Evolutionary conservation across 2,888 invertebrate species (phyloP).

Genomic region (Hypomecis punctinalis): DNA sequence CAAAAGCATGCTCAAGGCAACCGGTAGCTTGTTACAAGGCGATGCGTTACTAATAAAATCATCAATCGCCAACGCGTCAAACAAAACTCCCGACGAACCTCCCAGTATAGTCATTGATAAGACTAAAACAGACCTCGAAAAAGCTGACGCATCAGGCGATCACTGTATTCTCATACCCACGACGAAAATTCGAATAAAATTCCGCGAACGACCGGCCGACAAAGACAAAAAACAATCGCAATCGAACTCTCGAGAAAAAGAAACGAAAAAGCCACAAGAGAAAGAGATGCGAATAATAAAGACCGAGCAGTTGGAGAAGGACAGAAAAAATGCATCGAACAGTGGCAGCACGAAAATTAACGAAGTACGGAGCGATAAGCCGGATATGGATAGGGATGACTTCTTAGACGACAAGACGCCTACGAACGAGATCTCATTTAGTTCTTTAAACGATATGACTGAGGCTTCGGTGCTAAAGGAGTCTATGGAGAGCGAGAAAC

Average conservation of each 20-base stretch:
- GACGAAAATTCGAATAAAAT: slow-evolving; percentile 67
- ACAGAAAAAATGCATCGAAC: slow-evolving; percentile 74
- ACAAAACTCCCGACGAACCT: slow-evolving; percentile 68
- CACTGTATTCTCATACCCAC: slow-evolving; percentile 45
- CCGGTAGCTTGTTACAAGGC: slow-evolving; percentile 74
- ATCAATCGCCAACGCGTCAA: slow-evolving; percentile 63
- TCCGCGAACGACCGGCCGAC: slow-evolving; percentile 67
- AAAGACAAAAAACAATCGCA: slow-evolving; percentile 49
- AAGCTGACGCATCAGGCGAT: slow-evolving; percentile 26
- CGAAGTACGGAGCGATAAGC: slow-evolving; percentile 62
- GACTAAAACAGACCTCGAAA: slow-evolving; percentile 44
- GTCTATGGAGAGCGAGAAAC: slow-evolving; percentile 80
- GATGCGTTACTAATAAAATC: slow-evolving; percentile 78
- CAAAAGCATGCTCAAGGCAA: slow-evolving; percentile 78
- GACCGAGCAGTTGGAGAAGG: slow-evolving; percentile 39
- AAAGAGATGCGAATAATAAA: slow-evolving; percentile 19
- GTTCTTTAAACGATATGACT: slow-evolving; percentile 80
- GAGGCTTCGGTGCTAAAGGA: slow-evolving; percentile 79
- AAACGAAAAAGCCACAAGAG: slow-evolving; percentile 53
- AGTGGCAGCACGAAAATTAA: slow-evolving; percentile 63
- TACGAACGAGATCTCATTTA: slow-evolving; percentile 79
- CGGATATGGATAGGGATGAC: slow-evolving; percentile 65
- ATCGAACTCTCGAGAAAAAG: slow-evolving; percentile 40
- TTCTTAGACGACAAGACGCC: slow-evolving; percentile 75
- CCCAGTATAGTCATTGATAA: slow-evolving; percentile 65